These are phyloP conservation scores for Drosophila erecta DNA, from an alignment of 1,140 invertebrate genomes.

Conservation along the genomic window DNA sequence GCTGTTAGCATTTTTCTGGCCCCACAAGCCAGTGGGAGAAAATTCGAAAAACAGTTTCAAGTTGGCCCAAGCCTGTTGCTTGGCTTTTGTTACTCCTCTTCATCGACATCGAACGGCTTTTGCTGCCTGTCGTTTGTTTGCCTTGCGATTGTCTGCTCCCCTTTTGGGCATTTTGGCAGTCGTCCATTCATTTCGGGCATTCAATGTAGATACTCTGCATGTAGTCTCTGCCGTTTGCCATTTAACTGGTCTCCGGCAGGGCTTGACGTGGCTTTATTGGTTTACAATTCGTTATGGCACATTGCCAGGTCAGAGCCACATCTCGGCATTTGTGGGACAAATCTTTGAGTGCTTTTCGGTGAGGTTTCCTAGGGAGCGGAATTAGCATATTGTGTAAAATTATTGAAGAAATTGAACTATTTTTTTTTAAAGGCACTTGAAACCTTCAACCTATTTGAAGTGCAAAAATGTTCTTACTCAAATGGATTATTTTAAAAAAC, in stretches of 20 bases:
- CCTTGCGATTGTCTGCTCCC: constrained; percentile 54
- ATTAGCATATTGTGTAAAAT: constrained; percentile 37
- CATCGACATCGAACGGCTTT: constrained; percentile 69
- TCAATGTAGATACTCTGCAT: constrained; percentile 47
- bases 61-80: constrained; percentile 22
- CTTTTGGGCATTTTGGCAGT: constrained; percentile 40
- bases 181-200: constrained; percentile 50
- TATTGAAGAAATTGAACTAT: not conserved
- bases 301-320: constrained; percentile 40
- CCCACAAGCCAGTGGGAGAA: constrained; percentile 19
- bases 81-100: constrained; percentile 63
- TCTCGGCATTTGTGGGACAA: constrained; percentile 51
- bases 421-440: too few relatives aligned
- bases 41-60: constrained; percentile 30
- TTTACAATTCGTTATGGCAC: constrained; percentile 74
- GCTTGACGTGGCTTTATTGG: constrained; percentile 48
- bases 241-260: constrained; percentile 54
- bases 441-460: too few relatives aligned
- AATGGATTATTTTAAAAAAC: too few relatives aligned
- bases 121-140: constrained; percentile 46
- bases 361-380: constrained; percentile 27
- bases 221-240: constrained; percentile 55
- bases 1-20: constrained; percentile 30
- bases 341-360: constrained; percentile 24
- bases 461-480: too few relatives aligned